A percentile compares a stretch with the other conserved stretches of the same genome.
Evolutionary conservation across 2,113 vertebrate genomes (phyloP).

Genomic region (Zosterops hypoxanthus): DNA sequence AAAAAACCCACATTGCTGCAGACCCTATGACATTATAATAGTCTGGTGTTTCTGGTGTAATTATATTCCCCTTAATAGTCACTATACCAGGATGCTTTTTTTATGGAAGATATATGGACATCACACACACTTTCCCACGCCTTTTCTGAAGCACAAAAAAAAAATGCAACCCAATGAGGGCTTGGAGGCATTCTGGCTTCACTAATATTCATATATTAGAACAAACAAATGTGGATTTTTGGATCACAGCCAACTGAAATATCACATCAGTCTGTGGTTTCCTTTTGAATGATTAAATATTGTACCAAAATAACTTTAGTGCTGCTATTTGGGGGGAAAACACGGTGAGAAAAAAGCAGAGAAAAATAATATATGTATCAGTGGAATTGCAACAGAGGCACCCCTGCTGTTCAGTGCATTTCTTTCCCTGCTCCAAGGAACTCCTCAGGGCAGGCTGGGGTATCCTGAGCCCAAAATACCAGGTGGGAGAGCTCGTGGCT

Average conservation of each 20-base stretch:
- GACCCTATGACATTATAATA: not conserved
- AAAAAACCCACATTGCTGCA: not conserved
- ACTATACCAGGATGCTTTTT: not conserved
- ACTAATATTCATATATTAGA: not conserved
- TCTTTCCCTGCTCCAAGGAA: not conserved
- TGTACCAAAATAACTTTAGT: constrained; percentile 23
- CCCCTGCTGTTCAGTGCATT: not conserved
- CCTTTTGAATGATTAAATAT: constrained; percentile 41
- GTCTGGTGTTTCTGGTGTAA: not conserved
- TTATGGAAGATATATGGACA: not conserved
- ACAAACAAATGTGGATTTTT: constrained; percentile 27
- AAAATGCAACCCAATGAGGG: not conserved
- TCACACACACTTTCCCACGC: not conserved
- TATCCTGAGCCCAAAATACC: not conserved
- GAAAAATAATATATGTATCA: not conserved
- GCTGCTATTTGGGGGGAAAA: not conserved
- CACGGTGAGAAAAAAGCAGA: not conserved
- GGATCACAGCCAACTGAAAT: constrained; percentile 6
- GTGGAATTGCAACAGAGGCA: not conserved
- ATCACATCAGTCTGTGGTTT: not conserved
- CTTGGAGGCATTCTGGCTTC: constrained; percentile 24
- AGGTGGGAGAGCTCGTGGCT: not conserved
- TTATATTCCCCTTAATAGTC: constrained; percentile 4
- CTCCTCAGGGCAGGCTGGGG: not conserved
- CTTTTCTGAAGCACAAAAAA: not conserved